Evolutionary conservation across 1,140 invertebrate genomes (phyloP).

Genomic region (Bombyx mandarina): DNA sequence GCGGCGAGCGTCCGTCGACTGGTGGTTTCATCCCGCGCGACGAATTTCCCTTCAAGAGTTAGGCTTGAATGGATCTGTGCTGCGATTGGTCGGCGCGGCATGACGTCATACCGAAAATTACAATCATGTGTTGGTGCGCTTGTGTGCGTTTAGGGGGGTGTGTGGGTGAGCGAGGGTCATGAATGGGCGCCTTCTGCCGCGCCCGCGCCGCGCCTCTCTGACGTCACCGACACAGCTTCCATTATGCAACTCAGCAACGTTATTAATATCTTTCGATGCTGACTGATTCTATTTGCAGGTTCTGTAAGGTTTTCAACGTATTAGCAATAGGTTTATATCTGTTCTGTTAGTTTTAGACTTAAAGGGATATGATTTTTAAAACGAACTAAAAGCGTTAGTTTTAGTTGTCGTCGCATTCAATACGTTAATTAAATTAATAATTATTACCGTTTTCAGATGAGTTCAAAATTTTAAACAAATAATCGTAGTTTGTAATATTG

Average conservation of each 20-base stretch:
- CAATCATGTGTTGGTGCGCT: conserved; percentile 35
- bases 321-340: too few relatives aligned
- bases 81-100: conserved; percentile 45
- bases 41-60: conserved; percentile 65
- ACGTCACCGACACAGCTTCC: conserved; percentile 47
- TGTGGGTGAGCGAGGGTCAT: conserved; percentile 30
- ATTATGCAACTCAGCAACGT: conserved; percentile 50
- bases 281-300: background rate
- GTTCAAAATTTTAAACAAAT: too few relatives aligned
- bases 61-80: conserved; percentile 63
- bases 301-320: conserved; percentile 2
- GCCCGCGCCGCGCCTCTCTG: conserved; percentile 57
- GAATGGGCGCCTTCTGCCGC: conserved; percentile 50
- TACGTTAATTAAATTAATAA: too few relatives aligned
- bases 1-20: conserved; percentile 47
- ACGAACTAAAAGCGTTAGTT: too few relatives aligned
- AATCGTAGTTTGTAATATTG: too few relatives aligned
- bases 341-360: background rate
- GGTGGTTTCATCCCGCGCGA: conserved; percentile 42
- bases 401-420: too few relatives aligned
- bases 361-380: background rate
- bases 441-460: too few relatives aligned
- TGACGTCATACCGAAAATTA: conserved; percentile 65
- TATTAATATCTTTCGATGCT: conserved; percentile 44
- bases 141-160: conserved; percentile 12